Base-by-base conservation (phyloP, 2,888 invertebrate species). In the Andrena hattorfiana region DNA sequence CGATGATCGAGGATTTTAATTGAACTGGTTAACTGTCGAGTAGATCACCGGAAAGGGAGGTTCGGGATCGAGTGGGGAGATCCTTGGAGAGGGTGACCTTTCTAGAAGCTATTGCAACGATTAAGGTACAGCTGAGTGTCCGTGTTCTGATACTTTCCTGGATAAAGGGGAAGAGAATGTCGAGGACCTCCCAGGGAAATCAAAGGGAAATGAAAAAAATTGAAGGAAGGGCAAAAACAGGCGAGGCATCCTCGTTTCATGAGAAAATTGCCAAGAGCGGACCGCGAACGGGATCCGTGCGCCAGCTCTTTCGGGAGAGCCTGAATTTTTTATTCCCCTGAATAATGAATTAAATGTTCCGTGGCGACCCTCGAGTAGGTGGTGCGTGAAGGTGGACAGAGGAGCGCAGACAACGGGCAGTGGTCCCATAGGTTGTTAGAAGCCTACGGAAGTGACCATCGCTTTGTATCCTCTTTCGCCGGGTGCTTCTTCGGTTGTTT, bases 291-390 rank as follows among this genome's bases (percentile, higher is more conserved):
- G 79, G 76, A 84, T 85, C 54, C 82, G 88, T 85, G 76, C 83
- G 76, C 20, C 64, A 72, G 77, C 79, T 84, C 74, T 77, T 67
- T 69, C 26, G 66, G 56, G 30, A 30, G 30, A 42, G 30, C 23
- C 48, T 93, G 90, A 93, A 93, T 93, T 92, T 93, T 93, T 94
- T 90, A 93, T 92, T 87, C 88, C 78, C 78, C 80, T 94, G 92
- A 94, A 94, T 94, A 94, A 94, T 94, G 91, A 93, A 94, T 94
- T 93, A 94, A 94, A 93, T 94, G 93, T 93, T 91, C 90, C 90
- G 87, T 83, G 89, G 90, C 86, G 84, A 85, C 89, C 89, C 89
- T 88, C 87, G 79, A 28, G 54, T 42, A 68, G 62, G 20, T 74
- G 75, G 81, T 84, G 87, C 85, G 87, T 72, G 67, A 74, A 83